Conservation (phyloP, 2,888 invertebrate genomes). For the Anarsia innoxiella region DNA sequence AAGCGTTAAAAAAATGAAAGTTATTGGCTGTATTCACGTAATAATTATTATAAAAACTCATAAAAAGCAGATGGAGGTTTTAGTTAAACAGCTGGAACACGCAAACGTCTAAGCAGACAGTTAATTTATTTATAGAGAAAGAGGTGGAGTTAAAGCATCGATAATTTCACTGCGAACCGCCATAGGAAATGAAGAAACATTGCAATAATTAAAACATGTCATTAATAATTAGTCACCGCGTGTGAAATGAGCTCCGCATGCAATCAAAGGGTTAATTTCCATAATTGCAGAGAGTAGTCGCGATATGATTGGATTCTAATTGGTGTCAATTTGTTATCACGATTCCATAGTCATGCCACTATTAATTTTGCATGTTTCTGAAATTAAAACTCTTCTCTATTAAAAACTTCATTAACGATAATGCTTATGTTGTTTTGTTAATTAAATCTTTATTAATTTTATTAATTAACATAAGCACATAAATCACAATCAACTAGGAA, state of each 20-base stretch:
- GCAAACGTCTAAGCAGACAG: too few relatives aligned
- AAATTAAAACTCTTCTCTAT: too few relatives aligned
- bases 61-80: too few relatives aligned
- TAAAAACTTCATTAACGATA: too few relatives aligned
- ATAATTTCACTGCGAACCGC: slow-evolving; percentile 7
- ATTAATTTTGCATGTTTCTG: background rate
- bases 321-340: slow-evolving; percentile 50
- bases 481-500: too few relatives aligned
- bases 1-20: too few relatives aligned
- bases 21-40: too few relatives aligned
- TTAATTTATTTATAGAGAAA: background rate
- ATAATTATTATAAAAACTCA: too few relatives aligned
- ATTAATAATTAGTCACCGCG: slow-evolving; percentile 28
- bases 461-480: too few relatives aligned
- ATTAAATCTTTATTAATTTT: too few relatives aligned
- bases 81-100: too few relatives aligned
- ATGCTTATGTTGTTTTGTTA: too few relatives aligned
- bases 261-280: slow-evolving; percentile 53
- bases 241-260: slow-evolving; percentile 39
- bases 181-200: slow-evolving; percentile 11
- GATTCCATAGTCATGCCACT: slow-evolving; percentile 1
- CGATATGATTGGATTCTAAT: slow-evolving; percentile 49
- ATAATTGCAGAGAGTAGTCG: slow-evolving; percentile 41
- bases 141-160: background rate
- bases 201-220: slow-evolving; percentile 24